Evolutionary conservation across 2,797 vertebrate species (phyloP), one percentile per base, ranked within the genome.

Genomic region (Ctenopoma multispine): DNA sequence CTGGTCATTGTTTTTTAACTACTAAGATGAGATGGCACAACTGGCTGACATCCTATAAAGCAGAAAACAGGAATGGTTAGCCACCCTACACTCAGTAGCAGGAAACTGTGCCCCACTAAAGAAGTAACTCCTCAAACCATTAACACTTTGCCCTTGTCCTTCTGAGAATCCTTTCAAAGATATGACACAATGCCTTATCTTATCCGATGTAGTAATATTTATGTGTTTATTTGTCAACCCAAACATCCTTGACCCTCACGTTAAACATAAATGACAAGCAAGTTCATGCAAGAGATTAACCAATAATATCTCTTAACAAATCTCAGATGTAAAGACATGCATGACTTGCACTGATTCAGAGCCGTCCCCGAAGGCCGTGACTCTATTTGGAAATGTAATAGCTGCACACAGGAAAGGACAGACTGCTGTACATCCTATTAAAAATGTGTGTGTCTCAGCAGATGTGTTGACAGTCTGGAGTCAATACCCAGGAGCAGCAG

Each of bases 391-490:
- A 77, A 46, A 79, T 72, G 49, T 57, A 62, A 79, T 53, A 66
- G 43, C 58, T 63, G 41, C 54, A 58, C 29, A 24, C 38, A n/a
- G 60, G 58, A 72, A 75, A 69, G 60, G 63, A 60, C 49, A 5
- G 6, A 59, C 47, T 63, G 67, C 51, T 72, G 65, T 44, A 53
- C 65, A 68, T 67, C 64, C 61, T 46, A 75, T 78, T 82, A 81
- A 81, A 77, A 82, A 64, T 23, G 0, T 34, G 31, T 64, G 57
- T 82, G 59, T 79, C 63, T 79, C 54, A 77, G 77, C 80, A 84
- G 85, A 84, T 87, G 87, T 69, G 75, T 61, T 38, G 46, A 44
- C 34, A 72, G 69, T 74, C 68, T 81, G 34, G 18, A 81, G 69
- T 85, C 65, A 76, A 83, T 77, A 76, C 80, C 34, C 63, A 72